Evolutionary conservation across 1,140 invertebrate genomes (phyloP).

Genomic region (Laupala kohalensis): DNA sequence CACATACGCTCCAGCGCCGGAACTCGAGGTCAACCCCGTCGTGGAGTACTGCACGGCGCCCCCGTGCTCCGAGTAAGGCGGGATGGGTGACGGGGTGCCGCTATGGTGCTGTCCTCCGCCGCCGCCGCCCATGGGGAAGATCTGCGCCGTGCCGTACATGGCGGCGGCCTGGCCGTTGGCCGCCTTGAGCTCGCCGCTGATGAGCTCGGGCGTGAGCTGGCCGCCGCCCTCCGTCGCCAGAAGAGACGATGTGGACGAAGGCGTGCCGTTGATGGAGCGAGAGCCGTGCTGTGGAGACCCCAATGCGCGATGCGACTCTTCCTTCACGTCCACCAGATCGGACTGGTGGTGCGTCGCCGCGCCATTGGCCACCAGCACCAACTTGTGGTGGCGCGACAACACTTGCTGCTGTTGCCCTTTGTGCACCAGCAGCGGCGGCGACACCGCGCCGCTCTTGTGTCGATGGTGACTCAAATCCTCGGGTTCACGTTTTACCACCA

Average conservation of each 20-base stretch:
- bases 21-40: conserved; percentile 29
- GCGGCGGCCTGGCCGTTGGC: conserved; percentile 32
- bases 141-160: conserved; percentile 30
- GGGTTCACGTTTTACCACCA: conserved; percentile 44
- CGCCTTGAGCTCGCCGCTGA: conserved; percentile 27
- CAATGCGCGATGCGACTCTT: conserved; percentile 26
- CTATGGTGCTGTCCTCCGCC: conserved; percentile 25
- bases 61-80: conserved; percentile 33
- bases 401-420: conserved; percentile 15
- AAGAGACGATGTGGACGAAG: conserved; percentile 33
- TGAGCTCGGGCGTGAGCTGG: conserved; percentile 35
- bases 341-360: conserved; percentile 19
- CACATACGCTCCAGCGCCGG: conserved; percentile 30
- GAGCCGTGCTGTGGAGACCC: conserved; percentile 33
- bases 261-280: conserved; percentile 33
- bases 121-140: conserved; percentile 30
- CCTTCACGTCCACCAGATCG: conserved; percentile 35
- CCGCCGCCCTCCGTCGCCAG: conserved; percentile 29
- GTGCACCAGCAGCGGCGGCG: conserved; percentile 18
- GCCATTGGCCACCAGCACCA: conserved; percentile 28
- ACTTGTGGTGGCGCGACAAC: conserved; percentile 26
- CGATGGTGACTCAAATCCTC: conserved; percentile 43
- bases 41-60: conserved; percentile 34
- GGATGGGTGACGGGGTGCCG: conserved; percentile 35
- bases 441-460: conserved; percentile 17